Percentiles rank a stretch among this genome's conserved stretches.
phyloP scores from a whole-genome alignment of 2,113 vertebrate genomes.

The Prunella himalayana region DNA sequence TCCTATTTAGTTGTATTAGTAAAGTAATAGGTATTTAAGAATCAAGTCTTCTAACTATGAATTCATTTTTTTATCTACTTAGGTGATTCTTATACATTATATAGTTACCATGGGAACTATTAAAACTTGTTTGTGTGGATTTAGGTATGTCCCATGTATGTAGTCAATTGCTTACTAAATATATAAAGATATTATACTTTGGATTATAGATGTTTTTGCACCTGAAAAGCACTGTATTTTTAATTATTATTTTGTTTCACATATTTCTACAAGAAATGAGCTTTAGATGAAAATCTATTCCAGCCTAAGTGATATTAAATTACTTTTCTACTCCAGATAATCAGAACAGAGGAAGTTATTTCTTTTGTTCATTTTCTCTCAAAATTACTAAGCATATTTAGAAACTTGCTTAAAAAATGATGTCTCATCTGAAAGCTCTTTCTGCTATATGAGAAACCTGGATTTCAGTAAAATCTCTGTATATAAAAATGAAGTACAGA shows the following conservation, averaged over 20 bases:
- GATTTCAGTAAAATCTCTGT: neutral
- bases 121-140: neutral
- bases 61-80: neutral
- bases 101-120: neutral
- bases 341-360: neutral
- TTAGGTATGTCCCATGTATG: neutral
- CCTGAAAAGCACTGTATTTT: neutral
- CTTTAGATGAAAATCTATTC: neutral
- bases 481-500: neutral
- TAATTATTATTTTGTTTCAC: neutral
- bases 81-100: neutral
- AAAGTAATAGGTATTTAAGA: neutral
- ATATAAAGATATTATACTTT: neutral
- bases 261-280: neutral
- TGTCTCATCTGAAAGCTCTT: neutral
- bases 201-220: neutral
- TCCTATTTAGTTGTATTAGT: neutral
- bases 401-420: neutral
- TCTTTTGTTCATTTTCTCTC: neutral
- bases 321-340: neutral
- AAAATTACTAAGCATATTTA: neutral
- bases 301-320: neutral
- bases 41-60: neutral
- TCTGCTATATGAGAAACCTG: neutral
- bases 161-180: neutral